Conservation (phyloP, 2,113 vertebrate genomes). For the Thamnophis sirtalis region DNA sequence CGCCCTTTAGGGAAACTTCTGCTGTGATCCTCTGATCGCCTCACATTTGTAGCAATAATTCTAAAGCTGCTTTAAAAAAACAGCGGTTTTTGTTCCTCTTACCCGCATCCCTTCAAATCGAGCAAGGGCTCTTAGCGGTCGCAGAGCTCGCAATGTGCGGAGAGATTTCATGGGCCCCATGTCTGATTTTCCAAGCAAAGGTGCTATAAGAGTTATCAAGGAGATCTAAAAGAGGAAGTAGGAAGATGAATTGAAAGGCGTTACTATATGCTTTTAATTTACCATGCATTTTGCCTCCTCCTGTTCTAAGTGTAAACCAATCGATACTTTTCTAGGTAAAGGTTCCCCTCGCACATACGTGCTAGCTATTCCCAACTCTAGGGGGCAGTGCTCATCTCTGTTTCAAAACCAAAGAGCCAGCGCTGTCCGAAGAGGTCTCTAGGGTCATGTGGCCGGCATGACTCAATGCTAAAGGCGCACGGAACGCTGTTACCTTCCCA, state of each 20-base stretch:
- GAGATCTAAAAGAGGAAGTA: slow-evolving; percentile 74
- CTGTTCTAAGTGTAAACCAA: background rate
- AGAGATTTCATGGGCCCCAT: slow-evolving; percentile 83
- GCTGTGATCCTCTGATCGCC: background rate
- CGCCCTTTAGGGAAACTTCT: background rate
- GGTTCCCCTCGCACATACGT: no score
- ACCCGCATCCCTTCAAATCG: slow-evolving; percentile 97
- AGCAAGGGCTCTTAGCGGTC: slow-evolving; percentile 87
- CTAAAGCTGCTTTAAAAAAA: background rate
- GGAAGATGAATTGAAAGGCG: background rate
- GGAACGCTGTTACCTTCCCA: no score
- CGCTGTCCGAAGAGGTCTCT: no score
- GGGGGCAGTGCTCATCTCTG: no score
- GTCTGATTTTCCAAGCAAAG: slow-evolving; percentile 73
- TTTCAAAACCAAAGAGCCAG: no score
- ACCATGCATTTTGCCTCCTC: background rate
- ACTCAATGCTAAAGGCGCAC: no score
- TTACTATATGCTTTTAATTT: background rate
- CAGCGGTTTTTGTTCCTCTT: slow-evolving; percentile 48
- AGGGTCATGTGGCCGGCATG: no score
- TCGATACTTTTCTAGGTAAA: background rate
- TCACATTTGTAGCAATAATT: background rate
- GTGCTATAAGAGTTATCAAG: slow-evolving; percentile 77
- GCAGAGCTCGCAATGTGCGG: slow-evolving; percentile 86
- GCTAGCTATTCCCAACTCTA: no score